These are phyloP conservation scores for Chrysomallon squamiferum DNA, from an alignment of 1,140 invertebrate species.

Conservation along the genomic window DNA sequence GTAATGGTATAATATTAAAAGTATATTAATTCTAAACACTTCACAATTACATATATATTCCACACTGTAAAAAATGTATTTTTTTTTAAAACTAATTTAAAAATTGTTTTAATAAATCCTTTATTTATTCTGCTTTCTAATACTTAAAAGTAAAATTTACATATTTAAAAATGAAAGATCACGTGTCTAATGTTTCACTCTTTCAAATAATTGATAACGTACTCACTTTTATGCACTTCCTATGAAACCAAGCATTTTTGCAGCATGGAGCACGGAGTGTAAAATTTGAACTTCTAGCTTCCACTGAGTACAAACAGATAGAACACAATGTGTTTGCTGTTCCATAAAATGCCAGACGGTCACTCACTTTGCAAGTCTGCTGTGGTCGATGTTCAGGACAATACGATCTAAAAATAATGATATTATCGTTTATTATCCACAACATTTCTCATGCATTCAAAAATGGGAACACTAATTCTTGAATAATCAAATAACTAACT, in stretches of 20 bases:
- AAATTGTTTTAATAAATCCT: background rate
- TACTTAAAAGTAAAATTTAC: background rate
- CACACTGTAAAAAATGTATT: background rate
- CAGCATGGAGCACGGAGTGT: slow-evolving; percentile 72
- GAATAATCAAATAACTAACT: too few species aligned
- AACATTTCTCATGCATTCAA: too few species aligned
- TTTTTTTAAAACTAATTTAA: background rate
- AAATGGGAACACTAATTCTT: too few species aligned
- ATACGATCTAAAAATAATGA: slow-evolving; percentile 66
- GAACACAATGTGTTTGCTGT: slow-evolving; percentile 60
- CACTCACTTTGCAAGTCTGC: slow-evolving; percentile 62
- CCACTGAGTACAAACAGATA: slow-evolving; percentile 69
- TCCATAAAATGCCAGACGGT: slow-evolving; percentile 35
- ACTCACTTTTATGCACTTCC: slow-evolving; percentile 69
- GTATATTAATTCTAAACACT: background rate
- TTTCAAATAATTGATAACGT: too few species aligned
- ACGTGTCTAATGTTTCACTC: too few species aligned
- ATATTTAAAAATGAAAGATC: too few species aligned
- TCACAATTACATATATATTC: background rate
- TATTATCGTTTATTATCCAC: too few species aligned
- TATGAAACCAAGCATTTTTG: slow-evolving; percentile 71
- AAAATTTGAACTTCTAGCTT: slow-evolving; percentile 53
- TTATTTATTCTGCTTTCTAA: background rate
- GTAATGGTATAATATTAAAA: background rate
- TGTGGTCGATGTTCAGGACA: slow-evolving; percentile 69